Base-by-base conservation (phyloP, 2,888 invertebrate genomes). In the Alentia gelatinosa region DNA sequence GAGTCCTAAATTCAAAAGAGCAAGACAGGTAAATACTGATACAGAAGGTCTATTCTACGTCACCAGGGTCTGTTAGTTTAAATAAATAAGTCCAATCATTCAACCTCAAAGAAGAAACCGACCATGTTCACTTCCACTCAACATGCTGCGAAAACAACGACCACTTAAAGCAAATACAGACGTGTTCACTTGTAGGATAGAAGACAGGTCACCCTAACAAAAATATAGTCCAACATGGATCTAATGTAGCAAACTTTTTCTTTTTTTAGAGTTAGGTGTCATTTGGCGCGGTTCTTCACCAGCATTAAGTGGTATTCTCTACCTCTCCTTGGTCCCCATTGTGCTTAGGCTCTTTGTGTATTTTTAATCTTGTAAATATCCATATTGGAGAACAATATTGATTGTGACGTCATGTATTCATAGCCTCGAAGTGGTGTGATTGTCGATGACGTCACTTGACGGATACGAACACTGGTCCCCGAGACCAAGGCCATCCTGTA, bases 141-240 rank as follows among this genome's bases (percentile, higher is more conserved):
- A 42, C 50, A 86, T 50, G 33, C 30, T 1, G 15, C n/a, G 86
- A 42, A 42, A 33, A 86, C 79, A 75, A 23, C 75, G 23, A n/a
- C 19, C 79, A 35, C 15, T 39, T 19, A 79, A 79, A 79, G 79
- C 47, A 42, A 42, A 86, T 42, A 47, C 1, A 86, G 86, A 35
- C 19, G 30, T 47, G 86, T 26, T 79, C 79, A 79, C 37, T 37
- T 79, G 37, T 39, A 86, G 83, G 47, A 86, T 86, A 86, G 50
- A 86, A 42, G 86, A 47, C 26, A 33, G 50, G 19, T 50, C 86
- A 47, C 86, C 26, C 86, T 86, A 86, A 86, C 86, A 86, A 86
- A 86, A 86, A 86, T 86, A 86, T 86, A 86, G 86, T 47, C 50
- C 86, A 86, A 86, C 50, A 86, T 26, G 50, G 50, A 86, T 86